These are phyloP conservation scores for Sesia apiformis DNA, from an alignment of 2,888 invertebrate genomes.

Conservation along the genomic window DNA sequence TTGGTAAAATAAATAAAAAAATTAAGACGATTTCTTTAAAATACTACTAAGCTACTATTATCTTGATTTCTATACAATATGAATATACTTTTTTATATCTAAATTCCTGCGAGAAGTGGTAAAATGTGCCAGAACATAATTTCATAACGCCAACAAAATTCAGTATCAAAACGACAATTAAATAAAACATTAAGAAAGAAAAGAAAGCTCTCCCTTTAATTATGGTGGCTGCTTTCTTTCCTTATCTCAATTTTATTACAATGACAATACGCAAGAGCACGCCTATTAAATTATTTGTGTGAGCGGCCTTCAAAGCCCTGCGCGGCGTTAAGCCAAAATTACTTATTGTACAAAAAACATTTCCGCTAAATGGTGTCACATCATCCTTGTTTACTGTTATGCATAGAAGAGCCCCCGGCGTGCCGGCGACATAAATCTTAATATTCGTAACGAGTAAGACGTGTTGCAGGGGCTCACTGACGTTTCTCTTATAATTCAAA, in stretches of 20 bases:
- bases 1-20: no score
- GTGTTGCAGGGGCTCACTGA: slow-evolving; percentile 14
- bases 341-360: slow-evolving; percentile 14
- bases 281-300: slow-evolving; percentile 36
- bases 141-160: slow-evolving; percentile 5
- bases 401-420: slow-evolving; percentile 10
- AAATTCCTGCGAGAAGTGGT: background rate
- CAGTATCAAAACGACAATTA: slow-evolving; percentile 39
- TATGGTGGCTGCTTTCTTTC: slow-evolving; percentile 53
- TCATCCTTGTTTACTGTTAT: slow-evolving; percentile 42
- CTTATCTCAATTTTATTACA: slow-evolving; percentile 62
- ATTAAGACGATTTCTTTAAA: no score
- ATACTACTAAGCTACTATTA: no score
- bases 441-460: slow-evolving; percentile 38
- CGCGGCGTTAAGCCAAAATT: slow-evolving; percentile 4
- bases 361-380: slow-evolving; percentile 42
- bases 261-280: slow-evolving; percentile 56
- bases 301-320: background rate
- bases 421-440: slow-evolving; percentile 34
- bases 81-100: no score
- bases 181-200: slow-evolving; percentile 40
- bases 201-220: slow-evolving; percentile 53
- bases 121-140: background rate
- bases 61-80: no score
- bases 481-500: slow-evolving; percentile 28